phyloP scores from a whole-genome alignment of 2,113 vertebrate genomes.

The Mesitornis unicolor region DNA sequence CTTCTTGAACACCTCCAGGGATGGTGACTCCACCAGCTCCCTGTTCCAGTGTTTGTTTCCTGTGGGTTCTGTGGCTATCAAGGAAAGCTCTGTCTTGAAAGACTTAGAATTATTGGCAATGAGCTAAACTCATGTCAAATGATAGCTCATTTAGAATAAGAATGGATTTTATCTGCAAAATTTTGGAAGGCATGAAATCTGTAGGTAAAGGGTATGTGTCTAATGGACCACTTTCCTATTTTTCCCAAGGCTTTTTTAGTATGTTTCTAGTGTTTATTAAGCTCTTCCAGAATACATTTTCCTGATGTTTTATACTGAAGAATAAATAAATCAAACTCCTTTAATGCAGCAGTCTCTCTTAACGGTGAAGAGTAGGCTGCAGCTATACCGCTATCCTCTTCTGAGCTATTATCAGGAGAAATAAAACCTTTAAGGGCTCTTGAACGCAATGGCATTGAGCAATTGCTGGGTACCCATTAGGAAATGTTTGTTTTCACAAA shows the following conservation, averaged over 20 bases:
- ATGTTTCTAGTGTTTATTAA: background rate
- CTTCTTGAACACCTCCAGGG: too few relatives aligned
- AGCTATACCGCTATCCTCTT: background rate
- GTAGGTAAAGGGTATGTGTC: fast-evolving
- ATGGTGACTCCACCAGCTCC: too few relatives aligned
- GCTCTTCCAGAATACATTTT: background rate
- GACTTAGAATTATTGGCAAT: background rate
- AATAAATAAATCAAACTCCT: background rate
- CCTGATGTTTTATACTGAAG: background rate
- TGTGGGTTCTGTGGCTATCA: background rate
- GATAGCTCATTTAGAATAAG: background rate
- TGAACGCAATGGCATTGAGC: background rate
- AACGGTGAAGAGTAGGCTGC: background rate
- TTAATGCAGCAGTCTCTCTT: background rate
- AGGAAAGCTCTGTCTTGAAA: background rate
- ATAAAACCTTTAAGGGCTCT: background rate
- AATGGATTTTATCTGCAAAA: background rate
- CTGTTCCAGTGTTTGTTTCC: too few relatives aligned
- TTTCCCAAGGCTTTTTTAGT: background rate
- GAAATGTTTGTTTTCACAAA: background rate
- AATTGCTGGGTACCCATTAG: background rate
- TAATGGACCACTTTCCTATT: background rate
- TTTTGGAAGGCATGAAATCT: background rate
- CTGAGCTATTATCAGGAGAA: background rate
- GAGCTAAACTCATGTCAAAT: background rate